Conservation (phyloP, 2,113 vertebrate genomes). For the Notechis scutatus region DNA sequence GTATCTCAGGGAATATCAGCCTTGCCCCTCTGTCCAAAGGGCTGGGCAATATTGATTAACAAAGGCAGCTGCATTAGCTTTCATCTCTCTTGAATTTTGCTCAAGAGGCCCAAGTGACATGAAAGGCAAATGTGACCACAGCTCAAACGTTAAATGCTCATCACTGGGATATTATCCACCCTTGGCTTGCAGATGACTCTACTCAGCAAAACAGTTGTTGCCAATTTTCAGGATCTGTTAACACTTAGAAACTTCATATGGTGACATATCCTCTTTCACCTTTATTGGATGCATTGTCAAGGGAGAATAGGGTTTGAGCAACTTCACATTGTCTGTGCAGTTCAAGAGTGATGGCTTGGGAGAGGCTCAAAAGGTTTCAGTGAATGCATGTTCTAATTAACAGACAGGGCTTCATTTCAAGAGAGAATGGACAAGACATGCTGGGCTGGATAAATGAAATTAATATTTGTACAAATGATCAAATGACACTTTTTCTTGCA, state of each 20-base stretch:
- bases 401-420: constrained; percentile 47
- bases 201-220: constrained; percentile 66
- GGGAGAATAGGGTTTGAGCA: constrained; percentile 44
- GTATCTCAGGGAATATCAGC: constrained; percentile 57
- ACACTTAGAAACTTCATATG: constrained; percentile 62
- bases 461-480: constrained; percentile 16
- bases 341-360: constrained; percentile 46
- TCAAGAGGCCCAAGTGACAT: constrained; percentile 66
- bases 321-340: constrained; percentile 44
- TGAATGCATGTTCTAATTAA: constrained; percentile 48
- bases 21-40: constrained; percentile 57
- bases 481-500: neutral
- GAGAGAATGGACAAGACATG: constrained; percentile 26
- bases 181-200: constrained; percentile 56
- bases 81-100: constrained; percentile 64
- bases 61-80: constrained; percentile 75
- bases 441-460: neutral
- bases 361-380: constrained; percentile 39
- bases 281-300: constrained; percentile 57
- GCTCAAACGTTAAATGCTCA: constrained; percentile 65
- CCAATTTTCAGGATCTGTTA: constrained; percentile 73
- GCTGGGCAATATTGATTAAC: constrained; percentile 68
- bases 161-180: constrained; percentile 68
- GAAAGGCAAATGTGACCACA: constrained; percentile 70
- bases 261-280: constrained; percentile 57